These are phyloP conservation scores for Luidia sarsii DNA, from an alignment of 53 echinoderm and acorn worm genomes.

Conservation along the genomic window DNA sequence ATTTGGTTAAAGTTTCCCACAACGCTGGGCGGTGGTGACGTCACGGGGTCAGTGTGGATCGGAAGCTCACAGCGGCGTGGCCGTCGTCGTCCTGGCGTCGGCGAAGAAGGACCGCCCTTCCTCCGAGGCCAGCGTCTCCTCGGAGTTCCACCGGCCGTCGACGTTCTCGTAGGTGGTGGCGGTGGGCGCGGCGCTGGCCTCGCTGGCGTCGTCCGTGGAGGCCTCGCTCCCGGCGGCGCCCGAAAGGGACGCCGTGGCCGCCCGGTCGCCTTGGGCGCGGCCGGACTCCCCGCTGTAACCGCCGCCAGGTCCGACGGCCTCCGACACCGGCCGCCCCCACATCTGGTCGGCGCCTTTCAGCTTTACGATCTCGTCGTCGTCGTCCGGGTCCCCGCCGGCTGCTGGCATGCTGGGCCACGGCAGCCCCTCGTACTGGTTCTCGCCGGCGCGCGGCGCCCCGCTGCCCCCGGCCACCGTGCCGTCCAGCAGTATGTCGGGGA, in stretches of 20 bases:
- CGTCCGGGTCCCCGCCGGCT: too few relatives aligned
- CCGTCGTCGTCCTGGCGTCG: background rate
- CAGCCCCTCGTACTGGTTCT: conserved; percentile 1
- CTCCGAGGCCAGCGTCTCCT: background rate
- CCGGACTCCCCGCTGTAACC: background rate
- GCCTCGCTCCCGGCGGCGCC: background rate
- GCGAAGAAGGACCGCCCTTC: background rate
- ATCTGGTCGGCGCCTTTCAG: too few relatives aligned
- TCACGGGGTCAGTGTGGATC: too few relatives aligned
- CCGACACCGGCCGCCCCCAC: background rate
- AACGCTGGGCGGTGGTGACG: too few relatives aligned
- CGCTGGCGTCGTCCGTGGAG: background rate
- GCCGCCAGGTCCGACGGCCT: background rate
- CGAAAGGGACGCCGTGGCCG: too few relatives aligned
- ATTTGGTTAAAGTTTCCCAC: too few relatives aligned
- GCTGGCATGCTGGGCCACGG: too few relatives aligned
- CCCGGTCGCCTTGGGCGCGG: background rate
- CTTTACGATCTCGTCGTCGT: too few relatives aligned
- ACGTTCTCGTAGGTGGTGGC: background rate
- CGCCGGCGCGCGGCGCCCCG: background rate
- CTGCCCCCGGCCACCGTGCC: too few relatives aligned
- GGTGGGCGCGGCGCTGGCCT: too few relatives aligned
- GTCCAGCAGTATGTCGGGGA: background rate
- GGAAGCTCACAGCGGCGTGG: conserved; percentile 5
- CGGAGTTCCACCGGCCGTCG: background rate